Evolutionary conservation across 2,113 vertebrate species (phyloP).

Genomic region (Carlito syrichta): DNA sequence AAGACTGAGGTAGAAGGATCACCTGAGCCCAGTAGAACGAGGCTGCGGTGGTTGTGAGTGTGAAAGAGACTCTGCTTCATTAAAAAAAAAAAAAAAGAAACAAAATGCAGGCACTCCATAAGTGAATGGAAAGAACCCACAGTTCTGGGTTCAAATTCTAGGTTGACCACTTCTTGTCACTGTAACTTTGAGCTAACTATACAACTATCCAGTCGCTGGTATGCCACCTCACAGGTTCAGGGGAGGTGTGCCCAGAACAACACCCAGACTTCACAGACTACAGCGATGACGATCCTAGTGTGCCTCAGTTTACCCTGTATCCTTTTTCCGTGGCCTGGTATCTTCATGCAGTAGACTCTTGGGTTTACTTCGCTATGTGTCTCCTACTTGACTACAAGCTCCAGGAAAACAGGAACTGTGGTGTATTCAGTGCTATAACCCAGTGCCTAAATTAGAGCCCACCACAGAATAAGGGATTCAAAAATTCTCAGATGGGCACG

Average conservation of each 20-base stretch:
- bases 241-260: background rate
- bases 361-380: fast-evolving
- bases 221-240: background rate
- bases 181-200: fast-evolving
- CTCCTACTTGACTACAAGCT: background rate
- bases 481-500: too few species aligned
- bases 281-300: fast-evolving
- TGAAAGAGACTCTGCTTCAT: too few species aligned
- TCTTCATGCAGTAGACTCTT: fast-evolving
- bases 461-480: background rate
- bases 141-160: background rate
- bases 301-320: too few species aligned
- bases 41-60: too few species aligned
- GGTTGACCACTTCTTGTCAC: background rate
- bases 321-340: fast-evolving
- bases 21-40: too few species aligned
- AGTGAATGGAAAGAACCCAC: background rate
- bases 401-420: background rate
- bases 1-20: too few species aligned
- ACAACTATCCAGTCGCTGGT: fast-evolving
- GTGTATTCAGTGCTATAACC: background rate
- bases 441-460: background rate
- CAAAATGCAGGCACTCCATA: background rate
- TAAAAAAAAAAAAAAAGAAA: too few species aligned
- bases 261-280: fast-evolving